phyloP scores from a whole-genome alignment of 2,888 invertebrate genomes.

The Epicampocera succincta region DNA sequence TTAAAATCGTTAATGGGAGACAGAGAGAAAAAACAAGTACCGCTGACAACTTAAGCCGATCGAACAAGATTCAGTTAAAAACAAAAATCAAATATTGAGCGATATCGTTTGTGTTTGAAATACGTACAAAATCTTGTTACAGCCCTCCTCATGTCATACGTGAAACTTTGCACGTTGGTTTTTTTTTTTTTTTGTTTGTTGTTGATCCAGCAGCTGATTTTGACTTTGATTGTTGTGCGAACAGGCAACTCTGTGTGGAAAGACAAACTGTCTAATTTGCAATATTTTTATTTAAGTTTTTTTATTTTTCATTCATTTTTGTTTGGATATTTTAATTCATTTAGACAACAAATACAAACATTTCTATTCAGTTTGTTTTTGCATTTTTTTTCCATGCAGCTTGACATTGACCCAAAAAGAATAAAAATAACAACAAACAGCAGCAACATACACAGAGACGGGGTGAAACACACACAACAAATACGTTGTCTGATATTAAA shows the following conservation, averaged over 20 bases:
- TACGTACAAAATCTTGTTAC: not conserved
- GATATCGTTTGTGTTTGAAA: not conserved
- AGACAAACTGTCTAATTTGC: slow-evolving; percentile 29
- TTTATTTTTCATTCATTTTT: slow-evolving; percentile 19
- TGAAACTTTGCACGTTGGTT: slow-evolving; percentile 9
- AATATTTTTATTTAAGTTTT: slow-evolving; percentile 22
- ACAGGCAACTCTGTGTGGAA: slow-evolving; percentile 7
- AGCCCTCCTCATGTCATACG: not conserved
- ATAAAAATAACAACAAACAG: slow-evolving; percentile 55
- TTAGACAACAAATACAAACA: slow-evolving; percentile 57
- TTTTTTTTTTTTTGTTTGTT: not conserved
- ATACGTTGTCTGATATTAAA: not conserved
- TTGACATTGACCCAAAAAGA: slow-evolving; percentile 68
- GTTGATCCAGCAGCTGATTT: not conserved
- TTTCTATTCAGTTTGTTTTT: slow-evolving; percentile 23
- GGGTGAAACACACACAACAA: slow-evolving; percentile 24
- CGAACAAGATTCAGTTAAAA: not conserved
- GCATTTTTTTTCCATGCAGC: slow-evolving; percentile 48
- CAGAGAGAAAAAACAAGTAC: not conserved
- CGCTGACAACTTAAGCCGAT: not conserved
- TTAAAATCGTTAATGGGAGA: too few relatives aligned
- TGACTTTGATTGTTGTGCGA: not conserved
- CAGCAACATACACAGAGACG: slow-evolving; percentile 20
- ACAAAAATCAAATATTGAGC: not conserved
- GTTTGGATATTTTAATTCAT: slow-evolving; percentile 58